Base-by-base conservation (phyloP, 2,113 vertebrate species). In the Hippotragus niger region DNA sequence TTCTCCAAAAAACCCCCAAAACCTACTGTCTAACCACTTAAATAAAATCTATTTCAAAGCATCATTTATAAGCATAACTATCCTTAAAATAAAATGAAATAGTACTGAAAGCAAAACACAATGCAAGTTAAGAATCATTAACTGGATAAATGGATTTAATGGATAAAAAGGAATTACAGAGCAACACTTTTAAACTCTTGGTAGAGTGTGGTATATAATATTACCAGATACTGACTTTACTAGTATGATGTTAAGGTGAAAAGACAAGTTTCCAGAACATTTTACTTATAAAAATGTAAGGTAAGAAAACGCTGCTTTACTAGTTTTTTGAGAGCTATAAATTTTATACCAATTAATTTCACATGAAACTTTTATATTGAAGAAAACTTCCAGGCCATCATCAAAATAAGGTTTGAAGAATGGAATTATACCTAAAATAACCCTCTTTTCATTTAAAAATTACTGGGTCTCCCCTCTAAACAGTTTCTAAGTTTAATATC, bases 101-200 rank as follows among this genome's bases (percentile, higher is more conserved):
- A 83, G 14, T 17, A 74, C 16, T 47, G 62, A 64, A 86, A 90
- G 67, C 67, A 90, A 96, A 86, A 82, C 12, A 74, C 33, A 83
- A 55, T 40, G 13, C 23, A 92, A 90, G 33, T 67, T 94, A 94
- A 93, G 57, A 90, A 85, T 83, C n/a, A 88, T 80, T 94, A 94
- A 27, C 57, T 27, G 57, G 25, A 58, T 27, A 58, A 58, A 58
- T 27, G 57, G 55, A 58, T 58, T 58, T 58, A 58, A 62, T 45
- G 64, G 52, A 82, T 36, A 43, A 88, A 96, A 92, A 88, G 7
- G 7, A 88, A 92, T 52, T 74, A 76, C 2, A 50, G 31, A 82
- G 0, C 33, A 67, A 88, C 45, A 82, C 17, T 64, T 84, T 40
- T 33, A 19, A 76, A 11, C 27, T 96, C 36, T 43, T 76, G 71